Evolutionary conservation across 2,797 vertebrate genomes (phyloP).

Genomic region (Limosa lapponica): DNA sequence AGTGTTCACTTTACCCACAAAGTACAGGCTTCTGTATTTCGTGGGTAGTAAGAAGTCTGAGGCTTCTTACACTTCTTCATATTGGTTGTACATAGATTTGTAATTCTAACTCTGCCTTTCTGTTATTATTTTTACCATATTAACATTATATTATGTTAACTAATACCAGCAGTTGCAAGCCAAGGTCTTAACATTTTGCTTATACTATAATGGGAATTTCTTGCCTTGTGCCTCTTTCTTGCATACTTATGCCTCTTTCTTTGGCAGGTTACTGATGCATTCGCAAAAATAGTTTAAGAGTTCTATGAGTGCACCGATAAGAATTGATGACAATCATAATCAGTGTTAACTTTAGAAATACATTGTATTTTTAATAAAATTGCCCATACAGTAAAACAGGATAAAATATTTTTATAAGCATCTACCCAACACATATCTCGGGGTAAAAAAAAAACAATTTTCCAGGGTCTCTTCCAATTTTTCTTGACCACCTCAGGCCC

Average conservation of each 20-base stretch:
- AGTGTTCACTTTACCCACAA: not conserved
- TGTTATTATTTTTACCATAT: not conserved
- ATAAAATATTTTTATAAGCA: not conserved
- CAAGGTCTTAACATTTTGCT: not conserved
- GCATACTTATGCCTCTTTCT: not conserved
- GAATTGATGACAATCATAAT: not conserved
- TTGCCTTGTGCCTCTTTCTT: not conserved
- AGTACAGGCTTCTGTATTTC: not conserved
- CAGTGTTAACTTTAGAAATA: not conserved
- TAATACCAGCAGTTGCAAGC: not conserved
- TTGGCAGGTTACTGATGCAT: not conserved
- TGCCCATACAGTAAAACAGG: not conserved
- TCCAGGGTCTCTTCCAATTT: not conserved
- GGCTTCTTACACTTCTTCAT: not conserved
- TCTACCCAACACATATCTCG: not conserved
- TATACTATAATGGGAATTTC: not conserved
- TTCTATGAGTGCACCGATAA: not conserved
- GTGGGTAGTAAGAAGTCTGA: no score
- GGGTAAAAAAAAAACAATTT: not conserved
- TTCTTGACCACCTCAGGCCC: conserved; percentile 22
- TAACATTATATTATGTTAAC: not conserved
- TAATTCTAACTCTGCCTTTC: not conserved
- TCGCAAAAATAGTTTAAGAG: not conserved
- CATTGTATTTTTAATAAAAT: not conserved
- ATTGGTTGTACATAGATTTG: not conserved